Conservation (phyloP, 2,797 vertebrate genomes). For the Urosaurus nigricauda region DNA sequence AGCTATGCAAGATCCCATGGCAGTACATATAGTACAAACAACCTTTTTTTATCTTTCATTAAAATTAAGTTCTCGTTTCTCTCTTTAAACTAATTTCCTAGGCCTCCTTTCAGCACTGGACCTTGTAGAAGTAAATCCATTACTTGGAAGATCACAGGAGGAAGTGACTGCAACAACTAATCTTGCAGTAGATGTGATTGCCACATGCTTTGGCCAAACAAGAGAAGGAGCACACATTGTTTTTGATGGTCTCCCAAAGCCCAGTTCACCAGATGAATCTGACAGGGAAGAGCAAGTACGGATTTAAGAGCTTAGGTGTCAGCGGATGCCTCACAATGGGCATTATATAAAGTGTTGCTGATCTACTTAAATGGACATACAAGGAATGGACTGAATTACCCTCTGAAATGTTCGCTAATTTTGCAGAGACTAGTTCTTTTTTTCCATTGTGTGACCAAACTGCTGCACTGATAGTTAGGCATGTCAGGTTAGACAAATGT, state of each 20-base stretch:
- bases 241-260: slow-evolving; percentile 84
- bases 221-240: slow-evolving; percentile 87
- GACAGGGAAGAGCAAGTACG: slow-evolving; percentile 81
- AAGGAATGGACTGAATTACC: slow-evolving; percentile 55
- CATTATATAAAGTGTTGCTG: slow-evolving; percentile 61
- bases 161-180: slow-evolving; percentile 89
- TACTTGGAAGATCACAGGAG: slow-evolving; percentile 85
- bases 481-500: slow-evolving; percentile 72
- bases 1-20: background rate
- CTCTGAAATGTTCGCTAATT: slow-evolving; percentile 63
- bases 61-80: slow-evolving; percentile 22
- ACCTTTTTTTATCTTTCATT: background rate
- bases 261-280: slow-evolving; percentile 81
- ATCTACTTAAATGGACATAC: slow-evolving; percentile 54
- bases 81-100: slow-evolving; percentile 60
- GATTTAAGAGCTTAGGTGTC: slow-evolving; percentile 72
- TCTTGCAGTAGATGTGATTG: slow-evolving; percentile 92
- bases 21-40: background rate
- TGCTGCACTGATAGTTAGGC: slow-evolving; percentile 70
- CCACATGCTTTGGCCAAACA: slow-evolving; percentile 92
- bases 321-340: slow-evolving; percentile 45
- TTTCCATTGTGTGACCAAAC: slow-evolving; percentile 62
- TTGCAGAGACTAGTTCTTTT: slow-evolving; percentile 73
- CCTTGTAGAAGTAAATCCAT: slow-evolving; percentile 95
- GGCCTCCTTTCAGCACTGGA: slow-evolving; percentile 95